Conservation (phyloP, 2,797 vertebrate species). For the Staurois parvus region DNA sequence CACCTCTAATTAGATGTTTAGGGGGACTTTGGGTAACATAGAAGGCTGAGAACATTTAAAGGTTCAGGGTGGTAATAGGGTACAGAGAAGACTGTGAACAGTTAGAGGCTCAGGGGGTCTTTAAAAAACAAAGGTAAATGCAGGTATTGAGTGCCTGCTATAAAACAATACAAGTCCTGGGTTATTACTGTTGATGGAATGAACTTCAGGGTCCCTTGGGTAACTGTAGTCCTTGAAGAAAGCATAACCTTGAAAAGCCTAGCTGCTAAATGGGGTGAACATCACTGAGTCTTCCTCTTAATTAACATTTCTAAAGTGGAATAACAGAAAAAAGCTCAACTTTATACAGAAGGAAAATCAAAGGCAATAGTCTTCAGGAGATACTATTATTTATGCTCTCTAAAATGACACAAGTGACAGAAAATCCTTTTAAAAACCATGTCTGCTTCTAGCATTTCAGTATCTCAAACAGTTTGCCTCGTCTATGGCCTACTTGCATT, state of each 20-base stretch:
- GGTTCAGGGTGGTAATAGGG: neutral
- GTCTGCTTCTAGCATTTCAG: neutral
- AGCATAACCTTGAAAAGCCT: neutral
- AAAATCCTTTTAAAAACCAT: neutral
- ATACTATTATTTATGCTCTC: neutral
- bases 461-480: neutral
- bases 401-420: neutral
- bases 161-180: neutral
- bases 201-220: neutral
- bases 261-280: neutral
- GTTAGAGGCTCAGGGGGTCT: neutral
- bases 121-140: neutral
- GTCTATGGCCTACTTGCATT: conserved; percentile 1
- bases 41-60: too few species aligned
- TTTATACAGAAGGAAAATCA: neutral
- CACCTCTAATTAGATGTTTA: too few species aligned
- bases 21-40: too few species aligned
- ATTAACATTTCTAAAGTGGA: neutral
- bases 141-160: neutral
- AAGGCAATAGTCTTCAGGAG: neutral
- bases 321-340: neutral
- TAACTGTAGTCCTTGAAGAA: neutral
- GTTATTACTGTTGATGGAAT: too few species aligned
- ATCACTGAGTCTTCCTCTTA: neutral
- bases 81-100: neutral